These are phyloP conservation scores for Protobothrops mucrosquamatus DNA, from an alignment of 2,113 vertebrate species.

Conservation along the genomic window DNA sequence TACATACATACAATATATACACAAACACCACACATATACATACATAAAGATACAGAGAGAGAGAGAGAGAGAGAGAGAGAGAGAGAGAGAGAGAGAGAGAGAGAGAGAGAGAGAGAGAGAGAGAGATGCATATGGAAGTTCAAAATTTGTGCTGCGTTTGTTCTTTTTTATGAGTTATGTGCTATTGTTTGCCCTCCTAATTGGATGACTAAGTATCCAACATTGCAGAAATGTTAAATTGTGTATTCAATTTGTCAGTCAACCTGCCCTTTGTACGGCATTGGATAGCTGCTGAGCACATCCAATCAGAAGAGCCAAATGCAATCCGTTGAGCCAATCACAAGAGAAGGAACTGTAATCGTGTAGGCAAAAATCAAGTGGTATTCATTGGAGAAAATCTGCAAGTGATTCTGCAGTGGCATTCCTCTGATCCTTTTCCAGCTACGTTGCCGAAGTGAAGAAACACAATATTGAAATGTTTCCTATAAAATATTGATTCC, in stretches of 20 bases:
- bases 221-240: conserved; percentile 56
- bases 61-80: not conserved
- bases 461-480: conserved; percentile 23
- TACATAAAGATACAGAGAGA: not conserved
- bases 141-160: conserved; percentile 57
- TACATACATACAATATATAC: not conserved
- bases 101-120: not conserved
- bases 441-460: not conserved
- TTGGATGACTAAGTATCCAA: conserved; percentile 61
- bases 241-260: conserved; percentile 39
- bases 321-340: conserved; percentile 50
- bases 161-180: conserved; percentile 48
- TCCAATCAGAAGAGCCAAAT: conserved; percentile 46
- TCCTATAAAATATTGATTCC: conserved; percentile 33
- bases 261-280: conserved; percentile 52
- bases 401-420: conserved; percentile 28
- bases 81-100: not conserved
- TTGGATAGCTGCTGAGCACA: conserved; percentile 44
- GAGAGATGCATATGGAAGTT: conserved; percentile 41
- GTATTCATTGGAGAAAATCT: conserved; percentile 48
- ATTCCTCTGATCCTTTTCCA: not conserved
- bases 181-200: conserved; percentile 39
- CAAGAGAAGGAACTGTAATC: conserved; percentile 50
- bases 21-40: not conserved
- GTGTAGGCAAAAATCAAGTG: conserved; percentile 23